These are phyloP conservation scores for Myocastor coypus DNA, from an alignment of 2,113 vertebrate species.

Conservation along the genomic window DNA sequence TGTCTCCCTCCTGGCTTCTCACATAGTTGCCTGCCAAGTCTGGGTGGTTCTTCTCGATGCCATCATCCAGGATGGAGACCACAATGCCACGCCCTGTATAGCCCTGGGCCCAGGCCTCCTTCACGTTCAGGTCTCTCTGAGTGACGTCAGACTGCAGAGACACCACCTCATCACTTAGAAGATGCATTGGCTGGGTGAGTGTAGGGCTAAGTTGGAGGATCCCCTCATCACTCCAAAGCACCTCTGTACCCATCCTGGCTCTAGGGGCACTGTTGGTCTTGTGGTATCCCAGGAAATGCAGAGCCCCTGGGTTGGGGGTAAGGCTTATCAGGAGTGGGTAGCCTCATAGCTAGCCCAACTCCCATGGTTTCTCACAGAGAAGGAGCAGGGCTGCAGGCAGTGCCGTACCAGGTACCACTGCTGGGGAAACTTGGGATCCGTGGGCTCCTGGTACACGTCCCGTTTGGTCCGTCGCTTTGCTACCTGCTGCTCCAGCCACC, in stretches of 20 bases:
- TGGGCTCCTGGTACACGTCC: slow-evolving; percentile 91
- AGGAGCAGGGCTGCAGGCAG: background rate
- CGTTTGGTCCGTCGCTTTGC: slow-evolving; percentile 93
- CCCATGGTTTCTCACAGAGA: background rate
- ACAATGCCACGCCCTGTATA: slow-evolving; percentile 96
- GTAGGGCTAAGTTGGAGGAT: background rate
- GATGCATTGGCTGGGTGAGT: fast-evolving
- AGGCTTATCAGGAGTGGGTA: background rate
- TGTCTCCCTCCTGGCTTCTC: slow-evolving; percentile 81
- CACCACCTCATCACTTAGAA: background rate
- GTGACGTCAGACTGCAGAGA: slow-evolving; percentile 90
- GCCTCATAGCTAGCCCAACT: background rate
- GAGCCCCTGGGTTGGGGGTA: background rate
- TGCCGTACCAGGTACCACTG: slow-evolving; percentile 98
- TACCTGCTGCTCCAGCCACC: slow-evolving; percentile 97
- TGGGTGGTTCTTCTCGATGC: slow-evolving; percentile 98
- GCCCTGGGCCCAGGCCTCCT: slow-evolving; percentile 95
- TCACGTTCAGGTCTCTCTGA: slow-evolving; percentile 95
- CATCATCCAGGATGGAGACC: slow-evolving; percentile 98
- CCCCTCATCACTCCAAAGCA: background rate
- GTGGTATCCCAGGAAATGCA: fast-evolving
- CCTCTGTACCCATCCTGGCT: background rate
- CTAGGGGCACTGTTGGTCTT: background rate
- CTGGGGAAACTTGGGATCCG: slow-evolving; percentile 94
- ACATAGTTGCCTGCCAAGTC: slow-evolving; percentile 97